Percentiles rank a stretch among this genome's conserved stretches.
These are phyloP conservation scores for Triops cancriformis DNA, from an alignment of 1,140 invertebrate genomes.

Conservation along the genomic window DNA sequence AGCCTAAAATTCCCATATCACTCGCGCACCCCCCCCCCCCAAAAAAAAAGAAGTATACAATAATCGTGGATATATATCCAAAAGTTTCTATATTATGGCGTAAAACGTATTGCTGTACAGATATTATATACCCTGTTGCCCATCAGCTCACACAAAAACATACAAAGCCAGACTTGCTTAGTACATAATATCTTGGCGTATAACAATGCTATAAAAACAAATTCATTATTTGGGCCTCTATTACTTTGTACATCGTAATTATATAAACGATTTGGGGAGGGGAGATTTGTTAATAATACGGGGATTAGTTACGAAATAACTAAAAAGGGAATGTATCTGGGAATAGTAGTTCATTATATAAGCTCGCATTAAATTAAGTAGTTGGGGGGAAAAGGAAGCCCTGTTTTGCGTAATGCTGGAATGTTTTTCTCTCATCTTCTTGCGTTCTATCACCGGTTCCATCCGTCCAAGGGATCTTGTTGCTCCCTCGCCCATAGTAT, in stretches of 20 bases:
- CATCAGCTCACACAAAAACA: not conserved
- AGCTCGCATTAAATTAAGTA: not conserved
- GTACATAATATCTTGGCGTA: not conserved
- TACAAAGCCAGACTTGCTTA: not conserved
- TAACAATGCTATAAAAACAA: not conserved
- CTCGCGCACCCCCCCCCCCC: not conserved
- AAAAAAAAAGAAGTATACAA: not conserved
- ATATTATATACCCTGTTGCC: constrained; percentile 10
- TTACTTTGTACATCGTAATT: not conserved
- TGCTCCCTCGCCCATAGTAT: not conserved
- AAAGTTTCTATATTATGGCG: not conserved
- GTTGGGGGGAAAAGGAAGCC: not conserved
- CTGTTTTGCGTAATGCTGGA: not conserved
- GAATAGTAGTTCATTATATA: constrained; percentile 2
- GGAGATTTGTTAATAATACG: not conserved
- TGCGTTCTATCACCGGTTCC: not conserved
- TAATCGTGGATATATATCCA: not conserved
- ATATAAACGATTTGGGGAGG: not conserved
- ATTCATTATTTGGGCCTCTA: not conserved
- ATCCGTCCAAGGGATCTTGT: not conserved
- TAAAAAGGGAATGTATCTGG: not conserved
- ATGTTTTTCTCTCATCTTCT: not conserved
- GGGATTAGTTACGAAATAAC: not conserved
- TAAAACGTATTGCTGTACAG: not conserved
- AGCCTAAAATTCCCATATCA: not conserved